Conservation (phyloP, 2,888 invertebrate species). For the Selenia dentaria region DNA sequence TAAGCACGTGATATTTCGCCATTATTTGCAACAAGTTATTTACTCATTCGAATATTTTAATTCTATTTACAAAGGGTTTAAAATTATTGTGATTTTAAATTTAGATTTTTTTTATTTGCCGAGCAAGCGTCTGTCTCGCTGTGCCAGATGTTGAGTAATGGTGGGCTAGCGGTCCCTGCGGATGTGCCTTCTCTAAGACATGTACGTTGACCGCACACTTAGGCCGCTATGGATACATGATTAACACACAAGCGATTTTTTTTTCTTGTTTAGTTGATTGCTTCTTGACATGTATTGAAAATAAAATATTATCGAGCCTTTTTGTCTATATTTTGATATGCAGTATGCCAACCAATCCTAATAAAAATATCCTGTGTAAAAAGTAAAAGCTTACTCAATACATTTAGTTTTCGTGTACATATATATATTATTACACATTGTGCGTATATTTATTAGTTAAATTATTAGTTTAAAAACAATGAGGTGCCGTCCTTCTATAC, state of each 20-base stretch:
- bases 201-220: conserved; percentile 51
- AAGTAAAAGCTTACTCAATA: no score
- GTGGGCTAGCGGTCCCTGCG: conserved; percentile 39
- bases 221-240: conserved; percentile 18
- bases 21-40: no score
- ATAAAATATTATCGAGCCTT: no score
- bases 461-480: no score
- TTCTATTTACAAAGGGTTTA: neutral
- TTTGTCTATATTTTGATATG: no score
- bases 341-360: no score
- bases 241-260: conserved; percentile 9
- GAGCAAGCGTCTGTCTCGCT: conserved; percentile 56
- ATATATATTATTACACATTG: no score
- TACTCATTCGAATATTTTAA: neutral
- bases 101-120: conserved; percentile 7
- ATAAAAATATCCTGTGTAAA: no score
- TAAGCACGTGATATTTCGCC: conserved; percentile 58
- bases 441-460: no score
- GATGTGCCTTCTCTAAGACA: conserved; percentile 53
- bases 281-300: no score
- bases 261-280: neutral
- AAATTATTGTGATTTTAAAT: neutral
- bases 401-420: no score
- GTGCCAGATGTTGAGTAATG: conserved; percentile 66
- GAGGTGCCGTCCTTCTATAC: no score